Percentiles rank a stretch among this genome's conserved stretches.
phyloP scores from a whole-genome alignment of 1,140 invertebrate genomes.

The Chironomus tepperi region DNA sequence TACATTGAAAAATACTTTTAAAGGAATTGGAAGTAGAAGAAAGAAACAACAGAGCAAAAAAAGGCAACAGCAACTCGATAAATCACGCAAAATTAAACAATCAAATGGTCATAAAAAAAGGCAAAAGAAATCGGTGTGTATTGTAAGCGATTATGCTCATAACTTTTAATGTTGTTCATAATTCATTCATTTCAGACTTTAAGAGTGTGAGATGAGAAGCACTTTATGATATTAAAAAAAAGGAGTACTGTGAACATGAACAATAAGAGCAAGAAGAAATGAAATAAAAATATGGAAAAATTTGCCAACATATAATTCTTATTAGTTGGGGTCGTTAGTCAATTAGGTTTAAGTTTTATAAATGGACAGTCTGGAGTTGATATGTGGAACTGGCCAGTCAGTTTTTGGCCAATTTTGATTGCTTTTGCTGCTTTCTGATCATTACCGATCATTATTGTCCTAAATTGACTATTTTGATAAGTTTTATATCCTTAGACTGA shows the following conservation, averaged over 20 bases:
- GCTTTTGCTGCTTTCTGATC: too few relatives aligned
- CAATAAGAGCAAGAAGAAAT: too few relatives aligned
- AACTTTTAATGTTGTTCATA: slow-evolving; percentile 8
- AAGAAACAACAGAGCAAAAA: background rate
- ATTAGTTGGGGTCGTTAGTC: background rate
- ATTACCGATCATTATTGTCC: too few relatives aligned
- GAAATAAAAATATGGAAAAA: background rate
- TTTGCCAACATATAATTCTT: background rate
- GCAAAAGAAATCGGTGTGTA: background rate
- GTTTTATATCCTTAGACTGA: too few relatives aligned
- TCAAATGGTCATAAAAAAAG: background rate
- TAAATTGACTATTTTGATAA: too few relatives aligned
- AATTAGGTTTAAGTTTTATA: too few relatives aligned
- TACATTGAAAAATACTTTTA: too few relatives aligned
- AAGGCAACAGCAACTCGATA: background rate
- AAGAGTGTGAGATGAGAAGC: background rate
- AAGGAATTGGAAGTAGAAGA: too few relatives aligned
- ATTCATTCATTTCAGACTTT: slow-evolving; percentile 4
- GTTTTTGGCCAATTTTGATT: too few relatives aligned
- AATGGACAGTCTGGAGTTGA: too few relatives aligned
- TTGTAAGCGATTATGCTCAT: slow-evolving; percentile 16
- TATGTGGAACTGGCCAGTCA: too few relatives aligned
- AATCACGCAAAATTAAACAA: slow-evolving; percentile 23
- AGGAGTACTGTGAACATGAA: background rate
- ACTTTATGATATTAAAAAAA: background rate